A percentile compares a stretch with the other conserved stretches of the same genome.
phyloP scores from a whole-genome alignment of 1,140 invertebrate species.

The Eriocheir sinensis region DNA sequence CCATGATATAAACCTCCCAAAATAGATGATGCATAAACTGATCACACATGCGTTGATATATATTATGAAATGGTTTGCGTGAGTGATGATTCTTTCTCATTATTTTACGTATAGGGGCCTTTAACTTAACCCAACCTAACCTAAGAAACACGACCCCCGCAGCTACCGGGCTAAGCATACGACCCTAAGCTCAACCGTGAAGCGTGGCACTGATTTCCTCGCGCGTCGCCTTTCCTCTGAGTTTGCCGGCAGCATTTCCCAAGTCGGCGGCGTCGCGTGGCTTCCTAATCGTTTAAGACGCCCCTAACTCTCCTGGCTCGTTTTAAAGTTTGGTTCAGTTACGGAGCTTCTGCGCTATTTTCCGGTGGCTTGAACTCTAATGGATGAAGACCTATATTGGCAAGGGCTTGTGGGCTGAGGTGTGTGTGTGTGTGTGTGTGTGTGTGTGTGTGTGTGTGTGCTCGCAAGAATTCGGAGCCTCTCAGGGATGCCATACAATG shows the following conservation, averaged over 20 bases:
- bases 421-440: too few relatives aligned
- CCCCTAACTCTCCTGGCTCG: not conserved
- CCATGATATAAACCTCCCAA: too few relatives aligned
- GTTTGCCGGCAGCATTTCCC: not conserved
- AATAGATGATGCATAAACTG: too few relatives aligned
- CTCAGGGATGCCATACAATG: not conserved
- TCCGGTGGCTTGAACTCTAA: not conserved
- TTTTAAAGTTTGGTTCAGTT: not conserved
- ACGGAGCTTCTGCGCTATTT: not conserved
- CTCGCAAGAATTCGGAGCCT: not conserved
- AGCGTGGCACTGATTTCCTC: not conserved
- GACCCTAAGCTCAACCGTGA: too few relatives aligned
- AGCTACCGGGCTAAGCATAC: too few relatives aligned
- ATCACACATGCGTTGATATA: too few relatives aligned
- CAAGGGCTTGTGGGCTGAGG: not conserved
- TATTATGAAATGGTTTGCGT: too few relatives aligned
- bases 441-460: too few relatives aligned
- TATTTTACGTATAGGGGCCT: too few relatives aligned
- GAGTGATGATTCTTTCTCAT: too few relatives aligned
- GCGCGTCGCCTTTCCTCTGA: not conserved
- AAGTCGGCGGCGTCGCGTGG: not conserved
- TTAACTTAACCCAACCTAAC: too few relatives aligned
- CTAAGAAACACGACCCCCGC: too few relatives aligned
- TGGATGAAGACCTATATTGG: not conserved
- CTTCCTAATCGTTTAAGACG: not conserved